A percentile compares a stretch with the other conserved stretches of the same genome.
These are phyloP conservation scores for Bimastos eiseni DNA, from an alignment of 2,888 invertebrate genomes.

Conservation along the genomic window DNA sequence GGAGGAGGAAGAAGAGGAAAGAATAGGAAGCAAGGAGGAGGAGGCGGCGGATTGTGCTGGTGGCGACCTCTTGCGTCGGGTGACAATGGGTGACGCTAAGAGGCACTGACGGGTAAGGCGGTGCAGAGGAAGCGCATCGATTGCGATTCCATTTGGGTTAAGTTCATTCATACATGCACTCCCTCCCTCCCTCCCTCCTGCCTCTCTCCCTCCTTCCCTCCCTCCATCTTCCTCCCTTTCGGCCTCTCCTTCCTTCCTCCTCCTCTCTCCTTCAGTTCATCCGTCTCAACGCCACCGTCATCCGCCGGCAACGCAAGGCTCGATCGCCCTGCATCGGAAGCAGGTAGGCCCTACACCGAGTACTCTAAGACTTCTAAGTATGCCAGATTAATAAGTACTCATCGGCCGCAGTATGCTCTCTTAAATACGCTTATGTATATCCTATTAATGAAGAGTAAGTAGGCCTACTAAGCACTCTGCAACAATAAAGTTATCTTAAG, in stretches of 20 bases:
- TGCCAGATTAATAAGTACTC: not conserved
- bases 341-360: not conserved
- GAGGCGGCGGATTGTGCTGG: not conserved
- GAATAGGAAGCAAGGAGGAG: not conserved
- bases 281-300: not conserved
- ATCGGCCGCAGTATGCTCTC: not conserved
- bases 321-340: not conserved
- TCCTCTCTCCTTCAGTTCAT: not conserved
- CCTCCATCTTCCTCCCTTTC: not conserved
- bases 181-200: not conserved
- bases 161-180: not conserved
- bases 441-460: not conserved
- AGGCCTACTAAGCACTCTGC: not conserved
- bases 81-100: not conserved
- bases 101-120: constrained; percentile 21
- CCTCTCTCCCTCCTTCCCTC: not conserved
- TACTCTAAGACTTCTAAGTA: not conserved
- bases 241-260: not conserved
- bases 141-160: not conserved
- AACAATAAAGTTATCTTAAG: not conserved
- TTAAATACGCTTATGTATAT: not conserved
- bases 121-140: not conserved
- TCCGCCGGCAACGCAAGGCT: not conserved
- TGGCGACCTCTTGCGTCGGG: not conserved
- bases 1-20: no score